A percentile compares a stretch with the other conserved stretches of the same genome.
phyloP scores from a whole-genome alignment of 2,113 vertebrate genomes.

The Erythrocercus mccallii region DNA sequence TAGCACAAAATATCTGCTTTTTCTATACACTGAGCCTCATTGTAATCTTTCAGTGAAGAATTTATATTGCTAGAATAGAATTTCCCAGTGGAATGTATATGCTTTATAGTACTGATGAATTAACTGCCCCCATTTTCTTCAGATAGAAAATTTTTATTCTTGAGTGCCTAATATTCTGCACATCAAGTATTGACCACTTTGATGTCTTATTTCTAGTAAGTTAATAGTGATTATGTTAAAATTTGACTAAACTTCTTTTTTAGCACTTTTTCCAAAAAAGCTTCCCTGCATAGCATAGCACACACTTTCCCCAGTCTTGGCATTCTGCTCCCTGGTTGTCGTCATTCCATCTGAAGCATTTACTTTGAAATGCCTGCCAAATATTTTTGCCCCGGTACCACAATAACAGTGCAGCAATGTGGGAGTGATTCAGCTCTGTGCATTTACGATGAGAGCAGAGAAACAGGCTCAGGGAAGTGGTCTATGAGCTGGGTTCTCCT shows the following conservation, averaged over 20 bases:
- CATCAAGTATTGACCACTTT: not conserved
- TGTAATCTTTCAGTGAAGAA: conserved; percentile 44
- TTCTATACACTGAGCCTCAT: conserved; percentile 12
- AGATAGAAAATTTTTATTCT: not conserved
- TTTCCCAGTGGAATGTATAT: conserved; percentile 44
- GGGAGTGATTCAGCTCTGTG: conserved; percentile 57
- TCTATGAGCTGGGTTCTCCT: not conserved
- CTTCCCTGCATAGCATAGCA: conserved; percentile 40
- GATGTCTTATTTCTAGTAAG: not conserved
- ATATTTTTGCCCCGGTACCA: conserved; percentile 74
- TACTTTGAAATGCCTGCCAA: conserved; percentile 78
- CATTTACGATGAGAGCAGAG: conserved; percentile 9
- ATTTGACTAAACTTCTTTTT: conserved; percentile 30
- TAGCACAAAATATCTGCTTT: conserved; percentile 62
- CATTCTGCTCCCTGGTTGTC: conserved; percentile 59
- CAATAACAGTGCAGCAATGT: conserved; percentile 69
- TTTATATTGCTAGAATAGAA: conserved; percentile 63
- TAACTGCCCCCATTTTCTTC: not conserved
- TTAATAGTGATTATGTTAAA: conserved; percentile 4
- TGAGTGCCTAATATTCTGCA: not conserved
- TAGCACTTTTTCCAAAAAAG: conserved; percentile 39
- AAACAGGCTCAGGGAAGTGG: not conserved
- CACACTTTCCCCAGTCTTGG: conserved; percentile 68
- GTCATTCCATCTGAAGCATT: conserved; percentile 69
- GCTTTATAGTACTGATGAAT: conserved; percentile 45